Evolutionary conservation across 2,888 invertebrate genomes (phyloP).

Genomic region (Agrochola litura): DNA sequence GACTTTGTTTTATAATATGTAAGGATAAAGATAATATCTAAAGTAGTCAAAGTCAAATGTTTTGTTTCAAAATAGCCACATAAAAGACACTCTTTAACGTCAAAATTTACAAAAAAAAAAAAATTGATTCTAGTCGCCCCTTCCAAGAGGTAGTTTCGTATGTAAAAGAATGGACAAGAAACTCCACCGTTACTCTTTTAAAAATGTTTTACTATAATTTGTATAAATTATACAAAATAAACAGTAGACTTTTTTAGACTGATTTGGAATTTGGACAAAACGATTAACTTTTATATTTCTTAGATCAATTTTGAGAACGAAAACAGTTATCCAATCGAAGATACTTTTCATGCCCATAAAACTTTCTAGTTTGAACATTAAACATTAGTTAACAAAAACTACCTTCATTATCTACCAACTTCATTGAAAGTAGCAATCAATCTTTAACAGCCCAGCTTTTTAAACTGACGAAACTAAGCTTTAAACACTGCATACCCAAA

Average conservation of each 20-base stretch:
- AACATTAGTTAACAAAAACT: slow-evolving; percentile 6
- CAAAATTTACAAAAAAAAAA: too few relatives aligned
- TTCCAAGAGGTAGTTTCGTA: too few relatives aligned
- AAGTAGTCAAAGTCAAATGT: too few relatives aligned
- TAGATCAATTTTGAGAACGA: neutral
- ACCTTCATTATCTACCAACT: slow-evolving; percentile 15
- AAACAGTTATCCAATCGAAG: neutral
- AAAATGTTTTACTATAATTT: too few relatives aligned
- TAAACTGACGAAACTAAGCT: slow-evolving; percentile 23
- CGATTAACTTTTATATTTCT: too few relatives aligned
- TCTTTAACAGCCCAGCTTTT: neutral
- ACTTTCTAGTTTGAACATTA: neutral
- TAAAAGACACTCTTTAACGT: too few relatives aligned
- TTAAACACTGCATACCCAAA: slow-evolving; percentile 44
- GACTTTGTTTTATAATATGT: too few relatives aligned
- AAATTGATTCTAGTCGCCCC: too few relatives aligned
- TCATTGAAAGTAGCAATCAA: neutral
- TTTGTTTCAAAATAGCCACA: too few relatives aligned
- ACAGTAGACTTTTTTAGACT: neutral
- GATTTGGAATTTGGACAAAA: neutral
- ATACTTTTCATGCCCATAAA: neutral
- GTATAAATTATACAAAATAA: neutral
- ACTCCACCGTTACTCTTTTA: too few relatives aligned
- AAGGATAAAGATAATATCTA: too few relatives aligned
- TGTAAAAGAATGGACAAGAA: too few relatives aligned